phyloP scores from a whole-genome alignment of 2,888 invertebrate genomes.

The Elgonia sp. region DNA sequence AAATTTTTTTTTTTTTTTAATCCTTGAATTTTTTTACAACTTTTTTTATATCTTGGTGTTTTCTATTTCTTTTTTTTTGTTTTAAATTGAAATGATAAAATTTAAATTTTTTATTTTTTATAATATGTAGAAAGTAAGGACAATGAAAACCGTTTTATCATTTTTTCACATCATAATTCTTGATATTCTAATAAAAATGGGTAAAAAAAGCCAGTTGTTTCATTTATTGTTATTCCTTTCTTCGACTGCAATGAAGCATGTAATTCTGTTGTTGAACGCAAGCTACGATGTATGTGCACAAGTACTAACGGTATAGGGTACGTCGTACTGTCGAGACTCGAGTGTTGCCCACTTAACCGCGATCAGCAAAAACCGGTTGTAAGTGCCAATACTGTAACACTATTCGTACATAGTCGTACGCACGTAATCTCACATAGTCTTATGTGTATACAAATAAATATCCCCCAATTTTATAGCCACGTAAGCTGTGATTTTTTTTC shows the following conservation, averaged over 20 bases:
- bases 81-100: no score
- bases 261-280: constrained; percentile 70
- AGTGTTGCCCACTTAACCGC: constrained; percentile 70
- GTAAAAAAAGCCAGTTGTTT: constrained; percentile 25
- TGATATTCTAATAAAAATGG: neutral
- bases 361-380: constrained; percentile 75
- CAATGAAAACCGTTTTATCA: no score
- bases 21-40: no score
- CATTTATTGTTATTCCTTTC: constrained; percentile 67
- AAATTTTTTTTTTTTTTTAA: no score
- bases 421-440: constrained; percentile 19
- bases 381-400: constrained; percentile 69
- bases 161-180: no score
- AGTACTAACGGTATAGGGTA: constrained; percentile 67
- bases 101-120: no score
- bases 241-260: constrained; percentile 69
- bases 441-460: constrained; percentile 31
- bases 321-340: constrained; percentile 3
- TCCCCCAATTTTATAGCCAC: constrained; percentile 54
- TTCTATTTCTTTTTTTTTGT: no score
- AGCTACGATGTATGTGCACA: constrained; percentile 63
- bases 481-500: no score
- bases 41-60: no score
- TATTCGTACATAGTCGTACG: constrained; percentile 55
- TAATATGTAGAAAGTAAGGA: no score